A percentile compares a stretch with the other conserved stretches of the same genome.
Evolutionary conservation across 2,113 vertebrate species (phyloP).

Genomic region (Setophaga coronata): DNA sequence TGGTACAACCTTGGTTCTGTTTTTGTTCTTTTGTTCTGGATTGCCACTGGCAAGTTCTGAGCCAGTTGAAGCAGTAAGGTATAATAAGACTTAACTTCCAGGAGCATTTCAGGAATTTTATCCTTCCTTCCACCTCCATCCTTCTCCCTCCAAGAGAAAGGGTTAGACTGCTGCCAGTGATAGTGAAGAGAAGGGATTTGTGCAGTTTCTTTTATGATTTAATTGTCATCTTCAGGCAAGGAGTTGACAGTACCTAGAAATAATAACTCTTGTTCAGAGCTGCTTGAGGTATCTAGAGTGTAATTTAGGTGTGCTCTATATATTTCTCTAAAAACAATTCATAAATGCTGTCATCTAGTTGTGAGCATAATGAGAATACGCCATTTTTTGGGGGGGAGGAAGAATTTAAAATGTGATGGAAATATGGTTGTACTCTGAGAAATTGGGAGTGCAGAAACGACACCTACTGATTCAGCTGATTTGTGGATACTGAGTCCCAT

Average conservation of each 20-base stretch:
- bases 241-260: not conserved
- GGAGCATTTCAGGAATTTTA: not conserved
- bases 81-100: not conserved
- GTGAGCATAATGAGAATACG: not conserved
- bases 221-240: not conserved
- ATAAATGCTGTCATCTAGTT: conserved; percentile 3
- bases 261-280: not conserved
- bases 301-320: not conserved
- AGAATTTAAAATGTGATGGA: conserved; percentile 30
- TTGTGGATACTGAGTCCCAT: conserved; percentile 32
- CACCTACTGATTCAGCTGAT: conserved; percentile 39
- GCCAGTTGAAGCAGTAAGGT: not conserved
- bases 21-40: not conserved
- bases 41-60: not conserved
- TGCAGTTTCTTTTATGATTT: not conserved
- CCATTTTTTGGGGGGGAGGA: not conserved
- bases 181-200: not conserved
- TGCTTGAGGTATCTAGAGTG: not conserved
- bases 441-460: conserved; percentile 20
- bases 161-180: not conserved
- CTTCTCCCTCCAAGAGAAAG: not conserved
- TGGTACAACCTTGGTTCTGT: fast-evolving
- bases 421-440: not conserved
- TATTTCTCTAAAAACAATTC: not conserved
- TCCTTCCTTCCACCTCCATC: not conserved